Evolutionary conservation across 2,113 vertebrate genomes (phyloP), one percentile per base, ranked within the genome.

Genomic region (Lagopus muta): DNA sequence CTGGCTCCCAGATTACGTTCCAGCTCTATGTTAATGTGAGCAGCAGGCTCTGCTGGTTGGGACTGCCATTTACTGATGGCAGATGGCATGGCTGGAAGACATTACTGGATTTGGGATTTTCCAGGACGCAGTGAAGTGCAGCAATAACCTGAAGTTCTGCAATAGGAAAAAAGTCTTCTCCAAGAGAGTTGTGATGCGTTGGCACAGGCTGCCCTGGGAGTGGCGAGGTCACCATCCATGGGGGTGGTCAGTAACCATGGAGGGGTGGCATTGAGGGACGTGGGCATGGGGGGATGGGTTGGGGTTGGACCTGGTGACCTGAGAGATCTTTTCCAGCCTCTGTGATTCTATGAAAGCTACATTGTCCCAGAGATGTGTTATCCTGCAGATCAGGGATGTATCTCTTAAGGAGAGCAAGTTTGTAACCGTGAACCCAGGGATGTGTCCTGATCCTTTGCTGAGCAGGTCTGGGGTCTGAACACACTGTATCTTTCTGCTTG

Each of bases 291-390:
- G 50, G 25, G 50, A 52, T 27, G 50, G 21, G 47, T 48, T 48
- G 47, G 25, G 25, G 25, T 52, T 52, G 25, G 50, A 52, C 50
- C 13, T 52, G 50, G 50, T 52, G 50, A 52, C 25, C 50, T 27
- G 50, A 52, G 50, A 25, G 50, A 7, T 52, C 24, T 52, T 52
- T 52, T 52, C 50, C 50, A 52, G 25, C 50, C 50, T 52, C 27
- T 13, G 9, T 28, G 25, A 28, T 52, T 52, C 25, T 52, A 27
- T 27, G 34, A 58, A 66, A 88, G 11, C 86, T 52, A 55, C 13
- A 40, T 58, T 0, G 0, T 9, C 34, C 27, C 22, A 47, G 40
- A 25, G 61, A 24, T 3, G 11, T 27, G 21, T 15, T 17, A 11
- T 38, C 34, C 55, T 74, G 82, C 42, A 70, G 60, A 55, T 24